These are phyloP conservation scores for Protomyctophum bolini DNA, from an alignment of 2,113 vertebrate species.

Conservation along the genomic window DNA sequence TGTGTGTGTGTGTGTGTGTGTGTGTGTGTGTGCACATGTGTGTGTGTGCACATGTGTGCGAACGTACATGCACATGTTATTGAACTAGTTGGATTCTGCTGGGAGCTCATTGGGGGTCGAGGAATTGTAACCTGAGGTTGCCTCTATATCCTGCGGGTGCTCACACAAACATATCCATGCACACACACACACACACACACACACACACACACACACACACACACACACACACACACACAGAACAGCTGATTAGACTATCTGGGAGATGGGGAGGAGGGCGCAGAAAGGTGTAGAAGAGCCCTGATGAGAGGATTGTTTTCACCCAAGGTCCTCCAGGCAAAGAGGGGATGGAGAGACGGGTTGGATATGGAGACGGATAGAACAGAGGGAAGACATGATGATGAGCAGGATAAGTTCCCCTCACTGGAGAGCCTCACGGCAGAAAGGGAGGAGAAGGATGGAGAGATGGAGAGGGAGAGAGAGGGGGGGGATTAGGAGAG, in stretches of 20 bases:
- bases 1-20: background rate
- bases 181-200: background rate
- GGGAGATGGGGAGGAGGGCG: constrained; percentile 40
- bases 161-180: constrained; percentile 22
- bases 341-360: constrained; percentile 34
- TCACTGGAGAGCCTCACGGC: constrained; percentile 58
- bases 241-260: constrained; percentile 24
- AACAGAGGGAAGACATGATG: constrained; percentile 51
- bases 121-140: constrained; percentile 65
- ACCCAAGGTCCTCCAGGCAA: constrained; percentile 60
- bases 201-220: background rate
- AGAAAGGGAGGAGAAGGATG: constrained; percentile 29
- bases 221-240: background rate
- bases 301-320: constrained; percentile 63
- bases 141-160: constrained; percentile 40
- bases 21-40: constrained; percentile 4
- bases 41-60: background rate
- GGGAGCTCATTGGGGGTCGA: constrained; percentile 58
- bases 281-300: constrained; percentile 49
- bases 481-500: background rate
- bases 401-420: constrained; percentile 55
- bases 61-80: constrained; percentile 1
- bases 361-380: background rate
- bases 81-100: constrained; percentile 52
- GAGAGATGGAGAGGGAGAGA: constrained; percentile 28